Percentiles rank a stretch among this genome's conserved stretches.
phyloP scores from a whole-genome alignment of 2,113 vertebrate genomes.

The Sciurus niger region DNA sequence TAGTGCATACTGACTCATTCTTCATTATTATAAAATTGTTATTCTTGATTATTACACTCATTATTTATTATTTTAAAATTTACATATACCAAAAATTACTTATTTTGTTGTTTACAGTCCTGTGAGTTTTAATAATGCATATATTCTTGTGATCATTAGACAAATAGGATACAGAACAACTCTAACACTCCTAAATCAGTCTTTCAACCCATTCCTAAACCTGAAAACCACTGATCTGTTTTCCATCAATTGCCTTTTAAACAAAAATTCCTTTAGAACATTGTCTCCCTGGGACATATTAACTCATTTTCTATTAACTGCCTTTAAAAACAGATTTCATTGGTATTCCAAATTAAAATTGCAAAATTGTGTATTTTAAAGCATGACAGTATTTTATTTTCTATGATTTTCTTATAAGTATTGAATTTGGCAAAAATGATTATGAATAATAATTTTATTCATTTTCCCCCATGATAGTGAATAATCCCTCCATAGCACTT shows the following conservation, averaged over 20 bases:
- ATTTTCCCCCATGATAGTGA: background rate
- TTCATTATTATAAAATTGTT: background rate
- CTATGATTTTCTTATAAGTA: conserved; percentile 46
- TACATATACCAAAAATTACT: background rate
- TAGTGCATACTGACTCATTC: background rate
- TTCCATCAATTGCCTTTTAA: background rate
- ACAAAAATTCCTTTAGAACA: background rate
- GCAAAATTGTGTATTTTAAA: background rate
- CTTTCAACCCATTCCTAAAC: background rate
- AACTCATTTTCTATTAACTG: background rate
- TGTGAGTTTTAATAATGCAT: background rate
- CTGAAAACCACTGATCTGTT: background rate
- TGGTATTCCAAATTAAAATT: conserved; percentile 44
- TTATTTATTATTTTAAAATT: background rate
- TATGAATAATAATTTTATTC: too few species aligned
- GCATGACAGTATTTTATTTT: conserved; percentile 28
- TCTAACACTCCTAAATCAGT: background rate
- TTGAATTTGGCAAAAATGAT: conserved; percentile 31
- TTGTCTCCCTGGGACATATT: background rate
- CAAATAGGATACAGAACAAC: background rate
- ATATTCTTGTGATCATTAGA: background rate
- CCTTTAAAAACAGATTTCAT: conserved; percentile 45
- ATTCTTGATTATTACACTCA: too few species aligned
- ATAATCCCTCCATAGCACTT: conserved; percentile 3
- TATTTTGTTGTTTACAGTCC: background rate